Evolutionary conservation across 2,888 invertebrate species (phyloP).

Genomic region (Petrolisthes manimaculis): DNA sequence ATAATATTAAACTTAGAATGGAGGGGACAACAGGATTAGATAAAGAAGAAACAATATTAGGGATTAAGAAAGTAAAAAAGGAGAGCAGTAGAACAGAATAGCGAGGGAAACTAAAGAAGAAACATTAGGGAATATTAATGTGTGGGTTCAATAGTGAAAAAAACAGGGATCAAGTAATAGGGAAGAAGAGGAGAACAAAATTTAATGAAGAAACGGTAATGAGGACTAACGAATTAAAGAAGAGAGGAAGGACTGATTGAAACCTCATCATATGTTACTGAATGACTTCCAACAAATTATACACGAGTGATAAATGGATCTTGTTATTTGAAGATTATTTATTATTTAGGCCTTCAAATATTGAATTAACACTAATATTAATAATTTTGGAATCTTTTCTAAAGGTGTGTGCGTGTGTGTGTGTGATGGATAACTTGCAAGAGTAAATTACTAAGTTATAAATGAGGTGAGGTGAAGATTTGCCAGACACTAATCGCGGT

Average conservation of each 20-base stretch:
- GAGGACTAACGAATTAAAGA: neutral
- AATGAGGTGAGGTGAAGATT: too few species aligned
- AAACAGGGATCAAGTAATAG: neutral
- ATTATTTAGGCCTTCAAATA: too few species aligned
- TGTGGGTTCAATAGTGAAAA: neutral
- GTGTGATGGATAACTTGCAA: neutral
- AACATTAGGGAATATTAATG: neutral
- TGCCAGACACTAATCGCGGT: too few species aligned
- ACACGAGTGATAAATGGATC: too few species aligned
- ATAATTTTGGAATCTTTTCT: too few species aligned
- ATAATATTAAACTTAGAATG: neutral
- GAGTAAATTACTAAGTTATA: too few species aligned
- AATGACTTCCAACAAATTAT: too few species aligned
- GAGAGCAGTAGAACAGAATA: neutral
- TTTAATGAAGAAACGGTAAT: neutral
- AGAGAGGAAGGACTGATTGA: neutral
- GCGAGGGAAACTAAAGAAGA: neutral
- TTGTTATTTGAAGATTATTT: too few species aligned
- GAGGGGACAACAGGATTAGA: neutral
- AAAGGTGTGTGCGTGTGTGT: neutral
- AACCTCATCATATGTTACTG: too few species aligned
- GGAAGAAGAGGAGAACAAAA: neutral
- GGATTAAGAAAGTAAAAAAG: neutral
- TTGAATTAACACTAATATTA: too few species aligned
- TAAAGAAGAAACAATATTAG: neutral